Percentiles rank a stretch among this genome's conserved stretches.
These are phyloP conservation scores for Sardinella longiceps DNA, from an alignment of 2,797 vertebrate species.

Conservation along the genomic window DNA sequence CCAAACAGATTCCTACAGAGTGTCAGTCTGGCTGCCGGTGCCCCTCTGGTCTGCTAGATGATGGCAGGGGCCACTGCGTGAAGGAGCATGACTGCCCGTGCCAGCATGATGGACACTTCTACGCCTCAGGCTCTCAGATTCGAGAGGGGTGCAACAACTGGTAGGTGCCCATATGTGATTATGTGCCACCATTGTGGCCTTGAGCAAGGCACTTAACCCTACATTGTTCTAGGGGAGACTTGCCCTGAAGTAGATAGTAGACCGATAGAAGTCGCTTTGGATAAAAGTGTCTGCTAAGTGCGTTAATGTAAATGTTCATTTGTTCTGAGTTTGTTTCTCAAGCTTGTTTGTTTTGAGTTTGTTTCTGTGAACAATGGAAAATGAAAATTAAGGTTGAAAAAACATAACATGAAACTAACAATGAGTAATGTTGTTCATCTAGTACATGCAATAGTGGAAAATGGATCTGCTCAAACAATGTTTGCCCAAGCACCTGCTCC, in stretches of 20 bases:
- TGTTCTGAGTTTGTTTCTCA: too few relatives aligned
- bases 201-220: too few relatives aligned
- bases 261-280: too few relatives aligned
- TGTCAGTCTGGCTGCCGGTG: slow-evolving; percentile 91
- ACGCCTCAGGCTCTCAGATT: slow-evolving; percentile 74
- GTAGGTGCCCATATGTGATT: slow-evolving; percentile 66
- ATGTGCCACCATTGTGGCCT: too few relatives aligned
- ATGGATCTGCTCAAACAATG: slow-evolving; percentile 80
- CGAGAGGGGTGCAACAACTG: slow-evolving; percentile 85
- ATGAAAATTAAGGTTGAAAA: too few relatives aligned
- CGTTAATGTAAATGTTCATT: too few relatives aligned
- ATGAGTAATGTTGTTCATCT: slow-evolving; percentile 23
- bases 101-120: slow-evolving; percentile 78
- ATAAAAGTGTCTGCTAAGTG: too few relatives aligned
- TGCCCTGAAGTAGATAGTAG: too few relatives aligned
- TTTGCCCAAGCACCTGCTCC: slow-evolving; percentile 81
- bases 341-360: background rate
- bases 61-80: slow-evolving; percentile 83
- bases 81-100: slow-evolving; percentile 83
- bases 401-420: background rate
- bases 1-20: slow-evolving; percentile 62
- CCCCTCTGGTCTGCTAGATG: slow-evolving; percentile 79
- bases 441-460: slow-evolving; percentile 86
- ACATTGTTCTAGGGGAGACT: too few relatives aligned
- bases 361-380: background rate